Evolutionary conservation across 2,797 vertebrate genomes (phyloP).

Genomic region (Leptatherina wallacei): DNA sequence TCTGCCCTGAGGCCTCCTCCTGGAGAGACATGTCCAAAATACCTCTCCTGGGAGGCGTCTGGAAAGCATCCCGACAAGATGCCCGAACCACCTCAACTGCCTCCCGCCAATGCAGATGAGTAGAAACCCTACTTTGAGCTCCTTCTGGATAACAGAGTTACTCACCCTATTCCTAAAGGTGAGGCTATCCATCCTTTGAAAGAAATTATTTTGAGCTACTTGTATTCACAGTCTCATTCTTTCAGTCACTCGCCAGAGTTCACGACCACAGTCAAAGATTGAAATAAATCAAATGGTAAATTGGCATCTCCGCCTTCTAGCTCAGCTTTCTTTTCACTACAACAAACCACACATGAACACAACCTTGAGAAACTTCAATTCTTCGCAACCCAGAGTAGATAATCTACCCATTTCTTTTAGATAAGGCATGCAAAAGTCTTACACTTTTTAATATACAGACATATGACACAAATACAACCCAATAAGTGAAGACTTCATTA

Average conservation of each 20-base stretch:
- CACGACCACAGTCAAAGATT: not conserved
- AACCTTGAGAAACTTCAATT: not conserved
- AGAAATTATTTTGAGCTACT: not conserved
- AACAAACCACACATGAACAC: not conserved
- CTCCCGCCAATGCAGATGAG: not conserved
- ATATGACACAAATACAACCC: not conserved
- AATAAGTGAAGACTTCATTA: not conserved
- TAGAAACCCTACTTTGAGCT: not conserved
- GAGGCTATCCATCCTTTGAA: not conserved
- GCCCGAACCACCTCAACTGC: not conserved
- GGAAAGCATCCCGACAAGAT: not conserved
- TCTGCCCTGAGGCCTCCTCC: not conserved
- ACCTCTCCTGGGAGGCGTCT: not conserved
- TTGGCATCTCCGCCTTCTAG: not conserved
- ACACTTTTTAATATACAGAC: not conserved
- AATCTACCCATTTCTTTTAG: not conserved
- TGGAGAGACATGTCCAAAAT: conserved; percentile 1
- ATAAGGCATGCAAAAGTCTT: not conserved
- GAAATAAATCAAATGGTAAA: not conserved
- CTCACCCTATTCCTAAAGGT: not conserved
- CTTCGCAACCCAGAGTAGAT: not conserved
- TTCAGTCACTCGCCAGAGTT: not conserved
- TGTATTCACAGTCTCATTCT: not conserved
- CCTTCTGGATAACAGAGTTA: not conserved
- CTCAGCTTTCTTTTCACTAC: not conserved